Evolutionary conservation across 2,888 invertebrate genomes (phyloP), one percentile per base, ranked within the genome.

Genomic region (Saturnia japonica): DNA sequence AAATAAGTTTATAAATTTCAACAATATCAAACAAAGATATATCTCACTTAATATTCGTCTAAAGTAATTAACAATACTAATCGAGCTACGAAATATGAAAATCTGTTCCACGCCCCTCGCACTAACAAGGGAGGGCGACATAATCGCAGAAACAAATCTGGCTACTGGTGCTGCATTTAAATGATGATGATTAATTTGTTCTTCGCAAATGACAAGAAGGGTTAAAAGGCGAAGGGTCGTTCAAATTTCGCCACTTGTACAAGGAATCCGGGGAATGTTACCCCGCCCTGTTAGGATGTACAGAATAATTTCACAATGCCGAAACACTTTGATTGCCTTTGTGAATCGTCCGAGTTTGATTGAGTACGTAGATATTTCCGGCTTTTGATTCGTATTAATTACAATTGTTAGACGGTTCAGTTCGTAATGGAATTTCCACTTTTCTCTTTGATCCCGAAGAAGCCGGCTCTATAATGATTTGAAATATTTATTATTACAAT

Each of bases 121-220:
- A 76, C 85, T 91, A 91, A 91, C 92, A 89, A 90, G 88, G 83
- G 85, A 88, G 93, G 94, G 93, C 89, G 91, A 90, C 90, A 90
- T 91, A 93, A 94, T 94, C 94, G 91, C 77, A 90, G 93, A 91
- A 93, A 94, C 94, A 93, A 94, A 94, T 94, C 94, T 92, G 90
- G 88, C 91, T 88, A 91, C 91, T 90, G 88, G 88, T 87, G 82
- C 92, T 90, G 93, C 92, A 94, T 94, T 90, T 91, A 94, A 94
- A 94, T 94, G 94, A 94, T 91, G 91, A 93, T 94, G 94, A 94
- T 94, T 94, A 94, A 94, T 94, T 93, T 92, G 93, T 92, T 91
- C 92, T 88, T 89, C 89, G 86, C 88, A 88, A 93, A 93, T 93
- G 93, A 93, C 93, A 91, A 88, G 93, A 93, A 94, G 93, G 94